phyloP scores from a whole-genome alignment of 2,888 invertebrate species.

The Tortricodes alternella region DNA sequence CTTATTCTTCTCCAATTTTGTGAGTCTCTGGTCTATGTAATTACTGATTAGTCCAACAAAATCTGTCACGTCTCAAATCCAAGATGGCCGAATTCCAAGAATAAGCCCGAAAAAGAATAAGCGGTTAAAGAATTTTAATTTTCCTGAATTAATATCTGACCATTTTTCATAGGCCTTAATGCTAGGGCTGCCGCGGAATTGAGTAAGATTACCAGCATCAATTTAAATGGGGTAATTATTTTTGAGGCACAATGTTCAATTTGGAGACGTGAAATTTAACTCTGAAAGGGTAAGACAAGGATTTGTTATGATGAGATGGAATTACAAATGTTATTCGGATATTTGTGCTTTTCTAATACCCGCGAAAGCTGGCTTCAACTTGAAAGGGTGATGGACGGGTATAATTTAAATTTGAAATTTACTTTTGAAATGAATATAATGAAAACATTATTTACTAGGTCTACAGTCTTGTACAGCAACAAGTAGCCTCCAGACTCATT shows the following conservation, averaged over 20 bases:
- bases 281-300: neutral
- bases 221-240: conserved; percentile 21
- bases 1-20: neutral
- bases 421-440: too few relatives aligned
- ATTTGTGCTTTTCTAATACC: too few relatives aligned
- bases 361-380: too few relatives aligned
- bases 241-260: neutral
- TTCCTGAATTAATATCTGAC: conserved; percentile 56
- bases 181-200: conserved; percentile 28
- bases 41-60: neutral
- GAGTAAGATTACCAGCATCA: conserved; percentile 20
- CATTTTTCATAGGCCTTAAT: conserved; percentile 49
- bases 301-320: neutral
- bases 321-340: neutral
- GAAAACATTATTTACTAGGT: too few relatives aligned
- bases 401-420: too few relatives aligned
- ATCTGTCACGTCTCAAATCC: conserved; percentile 16
- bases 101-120: conserved; percentile 40
- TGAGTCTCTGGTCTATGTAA: neutral
- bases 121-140: conserved; percentile 55
- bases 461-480: too few relatives aligned
- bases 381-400: too few relatives aligned
- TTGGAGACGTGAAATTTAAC: conserved; percentile 1
- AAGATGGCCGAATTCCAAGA: conserved; percentile 21
- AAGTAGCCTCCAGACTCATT: too few relatives aligned